Conservation (phyloP, 2,113 vertebrate genomes). For the Podiceps cristatus region DNA sequence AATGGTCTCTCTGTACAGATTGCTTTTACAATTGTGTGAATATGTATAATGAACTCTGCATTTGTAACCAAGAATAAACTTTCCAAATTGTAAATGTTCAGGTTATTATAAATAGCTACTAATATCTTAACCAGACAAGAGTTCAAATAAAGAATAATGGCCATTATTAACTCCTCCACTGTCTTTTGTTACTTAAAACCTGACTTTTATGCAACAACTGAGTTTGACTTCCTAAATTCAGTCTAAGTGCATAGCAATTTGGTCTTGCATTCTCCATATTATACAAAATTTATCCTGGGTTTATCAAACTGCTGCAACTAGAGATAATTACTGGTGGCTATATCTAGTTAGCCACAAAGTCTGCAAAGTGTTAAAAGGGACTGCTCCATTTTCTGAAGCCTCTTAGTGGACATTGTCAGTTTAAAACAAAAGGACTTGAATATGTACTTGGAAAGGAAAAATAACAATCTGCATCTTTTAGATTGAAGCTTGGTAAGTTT, state of each 20-base stretch:
- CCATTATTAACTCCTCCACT: background rate
- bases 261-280: background rate
- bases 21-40: constrained; percentile 49
- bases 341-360: background rate
- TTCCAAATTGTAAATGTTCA: constrained; percentile 58
- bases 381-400: background rate
- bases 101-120: constrained; percentile 60
- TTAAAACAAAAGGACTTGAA: background rate
- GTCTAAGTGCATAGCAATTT: background rate
- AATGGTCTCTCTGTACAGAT: constrained; percentile 57
- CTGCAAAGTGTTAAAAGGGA: background rate
- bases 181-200: background rate
- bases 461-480: background rate
- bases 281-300: background rate
- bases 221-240: background rate
- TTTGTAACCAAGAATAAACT: constrained; percentile 41
- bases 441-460: fast-evolving
- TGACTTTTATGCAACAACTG: background rate
- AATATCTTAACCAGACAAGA: constrained; percentile 45
- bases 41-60: constrained; percentile 63
- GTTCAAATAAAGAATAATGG: constrained; percentile 57
- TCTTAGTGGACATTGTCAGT: background rate
- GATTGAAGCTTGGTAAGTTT: background rate
- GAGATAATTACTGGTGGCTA: background rate
- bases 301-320: background rate